Conservation (phyloP, 2,113 vertebrate genomes). For the Sturnira hondurensis region DNA sequence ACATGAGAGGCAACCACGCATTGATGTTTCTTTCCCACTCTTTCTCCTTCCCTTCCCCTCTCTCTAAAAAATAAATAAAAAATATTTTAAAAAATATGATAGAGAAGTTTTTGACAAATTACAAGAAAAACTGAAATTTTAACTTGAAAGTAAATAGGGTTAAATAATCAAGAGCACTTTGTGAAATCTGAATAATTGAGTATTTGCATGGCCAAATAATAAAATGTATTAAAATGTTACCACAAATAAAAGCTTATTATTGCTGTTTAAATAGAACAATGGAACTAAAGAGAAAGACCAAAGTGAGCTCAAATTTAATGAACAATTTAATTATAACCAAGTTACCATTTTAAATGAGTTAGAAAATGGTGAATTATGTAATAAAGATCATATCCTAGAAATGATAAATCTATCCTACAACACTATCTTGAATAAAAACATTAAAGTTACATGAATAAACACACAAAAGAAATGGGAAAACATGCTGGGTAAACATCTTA, state of each 20-base stretch:
- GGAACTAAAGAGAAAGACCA: background rate
- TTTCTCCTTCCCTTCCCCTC: no score
- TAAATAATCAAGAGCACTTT: background rate
- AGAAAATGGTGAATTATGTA: background rate
- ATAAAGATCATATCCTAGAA: background rate
- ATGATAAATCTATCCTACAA: background rate
- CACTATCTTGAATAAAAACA: background rate
- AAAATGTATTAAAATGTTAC: background rate
- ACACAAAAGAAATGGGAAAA: background rate
- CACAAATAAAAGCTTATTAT: background rate
- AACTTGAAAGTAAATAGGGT: background rate
- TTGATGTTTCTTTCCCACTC: no score
- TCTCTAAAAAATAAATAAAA: no score
- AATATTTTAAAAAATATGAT: background rate
- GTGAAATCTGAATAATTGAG: background rate
- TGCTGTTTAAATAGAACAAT: background rate
- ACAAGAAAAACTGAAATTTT: background rate
- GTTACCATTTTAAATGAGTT: background rate
- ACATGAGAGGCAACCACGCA: no score
- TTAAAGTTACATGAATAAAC: background rate
- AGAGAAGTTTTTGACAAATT: background rate
- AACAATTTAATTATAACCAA: background rate
- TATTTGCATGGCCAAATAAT: background rate
- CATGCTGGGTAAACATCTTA: background rate
- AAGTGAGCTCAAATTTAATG: background rate